These are phyloP conservation scores for Conus canariensis DNA, from an alignment of 2,888 invertebrate species.

Conservation along the genomic window DNA sequence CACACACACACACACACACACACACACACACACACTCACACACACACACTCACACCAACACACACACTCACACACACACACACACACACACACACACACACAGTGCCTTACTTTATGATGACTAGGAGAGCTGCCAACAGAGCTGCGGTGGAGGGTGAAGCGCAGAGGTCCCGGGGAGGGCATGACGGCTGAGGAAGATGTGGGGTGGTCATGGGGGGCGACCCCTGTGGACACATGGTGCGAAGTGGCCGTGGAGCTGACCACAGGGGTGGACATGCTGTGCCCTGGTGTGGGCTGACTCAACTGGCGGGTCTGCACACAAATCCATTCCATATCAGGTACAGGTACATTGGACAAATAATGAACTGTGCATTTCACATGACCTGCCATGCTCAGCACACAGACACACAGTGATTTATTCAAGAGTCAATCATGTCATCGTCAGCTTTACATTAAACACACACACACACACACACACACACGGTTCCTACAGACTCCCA, in stretches of 20 bases:
- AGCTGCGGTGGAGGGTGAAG: conserved; percentile 41
- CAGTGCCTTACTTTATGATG: conserved; percentile 41
- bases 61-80: neutral
- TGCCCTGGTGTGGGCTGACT: conserved; percentile 51
- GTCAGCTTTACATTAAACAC: no score
- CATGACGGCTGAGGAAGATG: conserved; percentile 36
- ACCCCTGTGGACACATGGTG: conserved; percentile 22
- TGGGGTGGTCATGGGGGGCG: conserved; percentile 25
- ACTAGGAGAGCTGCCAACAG: conserved; percentile 22
- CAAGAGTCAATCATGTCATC: no score
- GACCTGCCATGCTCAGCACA: neutral
- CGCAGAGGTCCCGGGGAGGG: conserved; percentile 44
- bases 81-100: neutral
- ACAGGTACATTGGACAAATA: neutral
- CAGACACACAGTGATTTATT: neutral
- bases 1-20: neutral
- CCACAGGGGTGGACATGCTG: conserved; percentile 45
- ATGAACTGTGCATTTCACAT: no score
- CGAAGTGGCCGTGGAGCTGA: neutral
- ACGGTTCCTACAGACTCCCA: neutral
- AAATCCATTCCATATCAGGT: neutral
- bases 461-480: no score
- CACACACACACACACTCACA: conserved; percentile 19
- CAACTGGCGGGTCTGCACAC: conserved; percentile 55
- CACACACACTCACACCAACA: neutral